Evolutionary conservation across 2,888 invertebrate species (phyloP), one percentile per base, ranked within the genome.

Genomic region (Lasioglossum vierecki): DNA sequence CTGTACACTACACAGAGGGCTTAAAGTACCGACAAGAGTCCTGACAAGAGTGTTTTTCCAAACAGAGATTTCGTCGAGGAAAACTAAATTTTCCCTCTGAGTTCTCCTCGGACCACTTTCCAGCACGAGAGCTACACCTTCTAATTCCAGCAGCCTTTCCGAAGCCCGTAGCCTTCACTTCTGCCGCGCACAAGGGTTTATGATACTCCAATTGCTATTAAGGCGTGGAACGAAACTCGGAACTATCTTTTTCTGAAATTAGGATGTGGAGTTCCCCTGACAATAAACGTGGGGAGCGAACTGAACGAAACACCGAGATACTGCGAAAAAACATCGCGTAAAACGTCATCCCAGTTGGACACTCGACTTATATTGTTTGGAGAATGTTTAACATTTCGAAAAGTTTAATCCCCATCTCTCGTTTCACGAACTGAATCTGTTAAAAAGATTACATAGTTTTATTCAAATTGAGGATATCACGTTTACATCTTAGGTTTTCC

Each of bases 21-120:
- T 41, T 26, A 26, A 60, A 60, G 26, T 60, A 26, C 26, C 60
- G 60, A 26, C 60, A 60, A 60, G 60, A 60, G 26, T 60, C 60
- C 60, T 60, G 60, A 60, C 60, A 60, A 60, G 60, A 60, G 60
- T 60, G 60, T 60, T 60, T 60, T 60, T 60, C 60, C 60, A 60
- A 60, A 60, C 60, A 26, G 60, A 60, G 26, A 60, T 60, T 60
- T 60, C 60, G 60, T 60, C 1, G 60, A 26, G 60, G 60, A 26
- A 60, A 60, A 60, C 60, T 26, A 60, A 60, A 60, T 60, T 60
- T 60, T 60, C 60, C n/a, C 26, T 60, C 26, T 26, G 26, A 60
- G 60, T 60, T 60, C 60, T 60, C 70, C 26, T 26, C 5, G 60
- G 73, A 15, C 60, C 60, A 60, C 26, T 60, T 60, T n/a, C 11